phyloP scores from a whole-genome alignment of 2,113 vertebrate species.

The Dicaeum eximium region DNA sequence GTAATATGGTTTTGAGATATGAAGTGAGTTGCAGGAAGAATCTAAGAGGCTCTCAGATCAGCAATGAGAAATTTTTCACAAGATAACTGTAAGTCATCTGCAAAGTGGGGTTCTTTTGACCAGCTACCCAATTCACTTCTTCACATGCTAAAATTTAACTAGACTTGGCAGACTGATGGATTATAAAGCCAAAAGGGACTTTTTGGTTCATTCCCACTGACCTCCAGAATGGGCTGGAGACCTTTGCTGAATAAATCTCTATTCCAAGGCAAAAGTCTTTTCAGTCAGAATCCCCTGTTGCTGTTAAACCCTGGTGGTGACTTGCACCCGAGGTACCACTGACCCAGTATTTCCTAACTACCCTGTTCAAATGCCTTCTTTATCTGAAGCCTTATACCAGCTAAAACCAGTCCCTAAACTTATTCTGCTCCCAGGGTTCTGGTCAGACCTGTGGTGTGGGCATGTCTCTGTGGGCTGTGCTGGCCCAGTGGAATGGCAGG shows the following conservation, averaged over 20 bases:
- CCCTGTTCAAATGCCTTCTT: background rate
- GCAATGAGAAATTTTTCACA: background rate
- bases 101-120: background rate
- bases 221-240: background rate
- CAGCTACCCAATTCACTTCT: background rate
- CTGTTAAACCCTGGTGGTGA: background rate
- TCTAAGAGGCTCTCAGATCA: background rate
- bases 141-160: background rate
- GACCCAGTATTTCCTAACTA: background rate
- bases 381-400: background rate
- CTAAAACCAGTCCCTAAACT: background rate
- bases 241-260: background rate
- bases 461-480: accelerated
- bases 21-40: background rate
- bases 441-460: accelerated
- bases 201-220: background rate
- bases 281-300: background rate
- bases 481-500: accelerated
- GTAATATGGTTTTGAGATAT: background rate
- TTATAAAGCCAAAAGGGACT: background rate
- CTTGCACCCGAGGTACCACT: background rate
- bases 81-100: background rate
- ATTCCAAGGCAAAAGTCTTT: background rate
- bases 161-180: background rate
- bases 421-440: accelerated